phyloP scores from a whole-genome alignment of 2,888 invertebrate species.

The Iselma pallidipennis region DNA sequence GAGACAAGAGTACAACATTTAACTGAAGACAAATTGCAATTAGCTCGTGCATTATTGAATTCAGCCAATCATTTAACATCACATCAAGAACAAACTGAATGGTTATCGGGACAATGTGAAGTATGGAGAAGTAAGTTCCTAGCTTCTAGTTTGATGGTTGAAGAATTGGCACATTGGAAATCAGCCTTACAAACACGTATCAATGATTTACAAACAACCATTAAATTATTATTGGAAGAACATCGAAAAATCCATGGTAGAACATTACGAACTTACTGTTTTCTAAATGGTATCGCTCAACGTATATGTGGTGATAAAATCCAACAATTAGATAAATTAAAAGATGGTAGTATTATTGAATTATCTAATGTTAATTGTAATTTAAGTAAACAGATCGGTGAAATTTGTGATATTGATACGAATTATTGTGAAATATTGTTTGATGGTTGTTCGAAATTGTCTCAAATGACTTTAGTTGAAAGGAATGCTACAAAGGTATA shows the following conservation, averaged over 20 bases:
- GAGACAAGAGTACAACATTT: slow-evolving; percentile 86
- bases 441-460: slow-evolving; percentile 4
- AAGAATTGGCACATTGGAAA: slow-evolving; percentile 88
- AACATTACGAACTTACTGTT: slow-evolving; percentile 67
- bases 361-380: slow-evolving; percentile 65
- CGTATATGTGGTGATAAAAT: slow-evolving; percentile 34
- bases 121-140: slow-evolving; percentile 97
- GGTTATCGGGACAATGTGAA: slow-evolving; percentile 91
- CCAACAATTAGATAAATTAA: slow-evolving; percentile 43
- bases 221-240: slow-evolving; percentile 73
- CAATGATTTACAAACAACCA: slow-evolving; percentile 69
- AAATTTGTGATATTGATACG: slow-evolving; percentile 53
- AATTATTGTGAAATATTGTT: slow-evolving; percentile 28
- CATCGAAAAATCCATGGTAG: slow-evolving; percentile 66
- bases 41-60: slow-evolving; percentile 82
- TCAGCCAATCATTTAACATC: slow-evolving; percentile 84
- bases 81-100: slow-evolving; percentile 92
- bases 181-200: slow-evolving; percentile 74
- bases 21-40: slow-evolving; percentile 88
- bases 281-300: slow-evolving; percentile 59
- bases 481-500: slow-evolving; percentile 64
- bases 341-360: slow-evolving; percentile 67
- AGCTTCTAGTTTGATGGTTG: slow-evolving; percentile 92
- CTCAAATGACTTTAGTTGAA: slow-evolving; percentile 61
- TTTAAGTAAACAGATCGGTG: slow-evolving; percentile 63